These are phyloP conservation scores for Emydura subglobosa DNA, from an alignment of 2,113 vertebrate genomes.

Conservation along the genomic window DNA sequence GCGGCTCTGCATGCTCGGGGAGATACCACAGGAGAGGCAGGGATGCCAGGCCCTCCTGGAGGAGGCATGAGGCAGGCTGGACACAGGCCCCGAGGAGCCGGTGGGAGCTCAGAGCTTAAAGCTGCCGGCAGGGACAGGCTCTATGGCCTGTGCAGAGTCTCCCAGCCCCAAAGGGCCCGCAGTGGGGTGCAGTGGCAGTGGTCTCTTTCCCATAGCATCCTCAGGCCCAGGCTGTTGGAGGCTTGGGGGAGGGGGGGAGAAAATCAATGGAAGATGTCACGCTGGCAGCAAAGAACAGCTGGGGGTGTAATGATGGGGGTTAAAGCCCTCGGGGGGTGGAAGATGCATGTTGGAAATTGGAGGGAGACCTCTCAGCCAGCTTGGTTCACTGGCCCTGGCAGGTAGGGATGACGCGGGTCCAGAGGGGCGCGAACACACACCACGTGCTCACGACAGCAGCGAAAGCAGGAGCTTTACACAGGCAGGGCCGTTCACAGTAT, in stretches of 20 bases:
- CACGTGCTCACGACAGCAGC: not conserved
- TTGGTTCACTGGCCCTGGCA: too few species aligned
- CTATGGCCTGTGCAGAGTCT: not conserved
- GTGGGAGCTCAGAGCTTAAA: not conserved
- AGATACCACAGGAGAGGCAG: too few species aligned
- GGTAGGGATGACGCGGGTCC: too few species aligned
- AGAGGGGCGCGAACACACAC: too few species aligned
- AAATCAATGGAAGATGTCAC: constrained; percentile 43
- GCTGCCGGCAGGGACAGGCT: not conserved
- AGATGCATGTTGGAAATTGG: not conserved
- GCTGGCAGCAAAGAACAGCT: not conserved
- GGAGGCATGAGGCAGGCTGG: too few species aligned
- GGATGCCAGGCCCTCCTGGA: too few species aligned
- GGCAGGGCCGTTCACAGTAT: not conserved
- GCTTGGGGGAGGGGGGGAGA: constrained; percentile 24
- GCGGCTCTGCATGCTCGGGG: too few species aligned
- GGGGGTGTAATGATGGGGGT: not conserved
- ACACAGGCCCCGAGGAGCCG: not conserved
- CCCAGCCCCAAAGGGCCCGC: not conserved
- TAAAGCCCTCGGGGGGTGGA: not conserved
- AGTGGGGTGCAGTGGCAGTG: not conserved
- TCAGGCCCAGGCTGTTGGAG: not conserved
- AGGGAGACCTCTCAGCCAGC: not conserved
- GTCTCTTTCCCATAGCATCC: not conserved
- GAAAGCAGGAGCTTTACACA: not conserved